Base-by-base conservation (phyloP, 2,888 invertebrate genomes). In the Meloe dianella region DNA sequence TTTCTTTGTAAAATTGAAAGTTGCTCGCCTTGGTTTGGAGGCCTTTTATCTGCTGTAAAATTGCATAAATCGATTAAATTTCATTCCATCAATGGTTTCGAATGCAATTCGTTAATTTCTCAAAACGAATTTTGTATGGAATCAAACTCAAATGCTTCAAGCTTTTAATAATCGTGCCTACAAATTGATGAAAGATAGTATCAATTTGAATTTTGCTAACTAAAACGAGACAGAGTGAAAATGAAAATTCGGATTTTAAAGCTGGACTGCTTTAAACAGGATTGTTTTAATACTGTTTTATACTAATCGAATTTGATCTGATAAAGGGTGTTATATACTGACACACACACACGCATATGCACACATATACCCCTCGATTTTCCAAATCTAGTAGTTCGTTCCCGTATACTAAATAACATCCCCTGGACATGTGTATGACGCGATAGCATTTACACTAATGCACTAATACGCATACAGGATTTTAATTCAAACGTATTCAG, bases 221-320 rank as follows among this genome's bases (percentile, higher is more conserved):
- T 47, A 20, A 12, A 47, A 22, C 70, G 64, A 64, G 61, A 66
- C 65, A 54, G 66, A 61, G 47, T 64, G 61, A 71, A 69, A 67
- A 65, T 60, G 73, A 70, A 68, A 73, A 72, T 69, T 74, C 73
- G 67, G 73, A 71, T 73, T 59, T 73, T 69, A 68, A 67, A 69
- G 66, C 73, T 71, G 63, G 70, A 71, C 79, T 79, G 82, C 79
- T 83, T 80, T 81, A 84, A 85, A 85, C 83, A 82, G 86, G 86
- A 86, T 86, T 87, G 86, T 86, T 87, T 86, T 86, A 87, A 87
- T 86, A 84, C 86, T 85, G 85, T 86, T 86, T 65, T 85, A 84
- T 85, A 84, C 85, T 86, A 86, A 86, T 87, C 86, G 86, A 86
- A 86, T 86, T 86, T 86, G 84, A 81, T 78, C 79, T 74, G 79